These are phyloP conservation scores for Rhogogaster chlorosoma DNA, from an alignment of 2,888 invertebrate species.

Conservation along the genomic window DNA sequence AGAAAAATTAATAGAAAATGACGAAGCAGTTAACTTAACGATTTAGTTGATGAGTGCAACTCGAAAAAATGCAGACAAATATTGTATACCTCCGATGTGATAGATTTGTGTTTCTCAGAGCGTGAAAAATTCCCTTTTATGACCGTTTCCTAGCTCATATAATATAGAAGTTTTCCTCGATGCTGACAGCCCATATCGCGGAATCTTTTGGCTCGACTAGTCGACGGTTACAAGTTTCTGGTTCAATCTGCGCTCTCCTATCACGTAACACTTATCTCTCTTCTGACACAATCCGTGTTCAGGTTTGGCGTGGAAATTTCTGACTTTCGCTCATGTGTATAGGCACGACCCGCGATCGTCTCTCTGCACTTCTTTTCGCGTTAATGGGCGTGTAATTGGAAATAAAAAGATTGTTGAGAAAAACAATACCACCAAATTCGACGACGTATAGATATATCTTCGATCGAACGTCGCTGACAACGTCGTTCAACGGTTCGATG, in stretches of 20 bases:
- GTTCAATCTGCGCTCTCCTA: slow-evolving; percentile 26
- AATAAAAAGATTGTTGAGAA: not conserved
- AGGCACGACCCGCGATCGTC: not conserved
- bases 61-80: not conserved
- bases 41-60: not conserved
- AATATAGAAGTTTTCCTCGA: not conserved
- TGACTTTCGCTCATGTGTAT: slow-evolving; percentile 18
- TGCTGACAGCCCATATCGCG: slow-evolving; percentile 28
- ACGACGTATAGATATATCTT: not conserved
- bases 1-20: not conserved
- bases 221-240: not conserved
- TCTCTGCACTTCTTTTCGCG: not conserved
- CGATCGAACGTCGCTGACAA: not conserved
- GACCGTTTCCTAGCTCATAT: not conserved
- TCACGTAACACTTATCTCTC: slow-evolving; percentile 25
- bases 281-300: slow-evolving; percentile 7
- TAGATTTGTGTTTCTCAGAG: not conserved
- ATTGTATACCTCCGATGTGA: not conserved
- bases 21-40: not conserved
- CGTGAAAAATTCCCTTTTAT: not conserved
- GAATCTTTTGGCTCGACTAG: slow-evolving; percentile 23
- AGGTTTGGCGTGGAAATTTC: not conserved
- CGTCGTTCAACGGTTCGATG: not conserved
- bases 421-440: not conserved
- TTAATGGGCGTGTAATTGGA: not conserved